phyloP scores from a whole-genome alignment of 2,888 invertebrate species.

The Mythimna pallens region DNA sequence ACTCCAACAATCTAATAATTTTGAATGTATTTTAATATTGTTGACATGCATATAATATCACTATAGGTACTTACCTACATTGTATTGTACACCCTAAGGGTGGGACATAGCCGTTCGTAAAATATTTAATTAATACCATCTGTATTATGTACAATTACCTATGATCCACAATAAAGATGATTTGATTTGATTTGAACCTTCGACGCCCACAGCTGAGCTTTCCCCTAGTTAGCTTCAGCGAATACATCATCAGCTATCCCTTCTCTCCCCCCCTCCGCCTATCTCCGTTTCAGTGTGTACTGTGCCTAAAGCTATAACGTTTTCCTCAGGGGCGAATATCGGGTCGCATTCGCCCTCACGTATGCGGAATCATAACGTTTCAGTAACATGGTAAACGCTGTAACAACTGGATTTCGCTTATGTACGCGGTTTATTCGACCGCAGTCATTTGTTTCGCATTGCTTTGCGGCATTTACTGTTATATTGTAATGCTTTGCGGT shows the following conservation, averaged over 20 bases:
- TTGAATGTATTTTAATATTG: too few species aligned
- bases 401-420: slow-evolving; percentile 41
- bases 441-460: slow-evolving; percentile 39
- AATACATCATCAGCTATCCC: not conserved
- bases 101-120: too few species aligned
- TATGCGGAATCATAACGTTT: slow-evolving; percentile 50
- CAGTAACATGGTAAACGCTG: slow-evolving; percentile 49
- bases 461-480: slow-evolving; percentile 8
- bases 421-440: slow-evolving; percentile 35
- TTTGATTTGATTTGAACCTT: too few species aligned
- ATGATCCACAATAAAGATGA: too few species aligned
- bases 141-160: too few species aligned
- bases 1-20: too few species aligned
- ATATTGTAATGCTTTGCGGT: slow-evolving; percentile 18
- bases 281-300: not conserved
- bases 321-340: slow-evolving; percentile 55
- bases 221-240: slow-evolving; percentile 11
- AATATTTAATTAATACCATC: too few species aligned
- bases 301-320: slow-evolving; percentile 42
- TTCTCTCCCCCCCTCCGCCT: not conserved
- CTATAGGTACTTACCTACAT: too few species aligned
- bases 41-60: too few species aligned
- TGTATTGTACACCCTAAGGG: too few species aligned
- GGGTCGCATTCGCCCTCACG: slow-evolving; percentile 29
- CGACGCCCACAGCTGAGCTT: too few species aligned